Conservation (phyloP, 2,113 vertebrate genomes). For the Poeciliopsis occidentalis region DNA sequence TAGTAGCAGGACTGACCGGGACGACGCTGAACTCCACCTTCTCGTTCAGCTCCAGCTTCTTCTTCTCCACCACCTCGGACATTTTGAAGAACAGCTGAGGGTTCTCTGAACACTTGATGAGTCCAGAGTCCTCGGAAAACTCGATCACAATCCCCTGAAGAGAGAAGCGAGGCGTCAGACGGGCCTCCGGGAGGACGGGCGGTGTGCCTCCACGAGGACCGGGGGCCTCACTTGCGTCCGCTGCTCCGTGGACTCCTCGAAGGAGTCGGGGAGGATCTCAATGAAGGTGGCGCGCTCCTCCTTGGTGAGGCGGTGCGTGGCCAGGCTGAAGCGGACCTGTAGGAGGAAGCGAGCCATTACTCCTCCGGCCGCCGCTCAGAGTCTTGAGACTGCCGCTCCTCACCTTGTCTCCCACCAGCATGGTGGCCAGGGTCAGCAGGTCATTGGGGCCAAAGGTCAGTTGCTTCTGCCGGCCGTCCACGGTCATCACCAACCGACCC, state of each 20-base stretch:
- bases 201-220: too few species aligned
- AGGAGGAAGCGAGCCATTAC: not conserved
- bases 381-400: not conserved
- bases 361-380: too few species aligned
- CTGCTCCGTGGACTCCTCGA: conserved; percentile 90
- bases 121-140: conserved; percentile 87
- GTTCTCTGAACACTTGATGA: conserved; percentile 90
- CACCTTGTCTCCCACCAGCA: conserved; percentile 91
- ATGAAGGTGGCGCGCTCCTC: conserved; percentile 90
- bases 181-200: too few species aligned
- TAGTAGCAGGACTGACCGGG: conserved; percentile 80
- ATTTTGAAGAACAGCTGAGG: conserved; percentile 92
- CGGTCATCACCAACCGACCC: conserved; percentile 89
- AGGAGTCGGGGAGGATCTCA: conserved; percentile 89
- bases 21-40: conserved; percentile 94
- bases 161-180: not conserved
- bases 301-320: conserved; percentile 87
- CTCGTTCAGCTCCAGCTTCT: conserved; percentile 92
- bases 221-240: conserved; percentile 87
- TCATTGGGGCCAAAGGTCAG: conserved; percentile 88
- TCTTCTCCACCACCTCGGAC: conserved; percentile 93
- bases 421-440: conserved; percentile 90
- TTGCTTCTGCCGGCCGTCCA: conserved; percentile 86
- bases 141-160: conserved; percentile 91
- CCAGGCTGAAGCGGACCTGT: conserved; percentile 91